Percentiles rank a stretch among this genome's conserved stretches.
Conservation (phyloP, 2,797 vertebrate genomes). For the Micromesistius poutassou region DNA sequence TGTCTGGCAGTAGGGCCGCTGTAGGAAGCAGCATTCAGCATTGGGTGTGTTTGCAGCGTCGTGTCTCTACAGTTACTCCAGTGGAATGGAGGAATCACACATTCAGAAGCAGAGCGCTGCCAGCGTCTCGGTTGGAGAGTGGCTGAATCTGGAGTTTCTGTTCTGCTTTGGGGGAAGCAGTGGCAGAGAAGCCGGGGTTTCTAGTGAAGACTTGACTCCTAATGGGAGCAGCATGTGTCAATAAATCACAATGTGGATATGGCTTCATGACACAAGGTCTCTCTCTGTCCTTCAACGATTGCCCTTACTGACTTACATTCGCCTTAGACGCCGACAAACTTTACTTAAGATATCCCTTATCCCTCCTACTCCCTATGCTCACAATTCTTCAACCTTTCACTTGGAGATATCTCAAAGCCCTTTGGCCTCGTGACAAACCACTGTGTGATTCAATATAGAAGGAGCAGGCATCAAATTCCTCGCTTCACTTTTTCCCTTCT, state of each 20-base stretch:
- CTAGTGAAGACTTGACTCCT: slow-evolving; percentile 3
- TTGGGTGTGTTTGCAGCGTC: slow-evolving; percentile 19
- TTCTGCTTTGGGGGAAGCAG: background rate
- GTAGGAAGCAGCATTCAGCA: background rate
- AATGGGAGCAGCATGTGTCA: slow-evolving; percentile 36
- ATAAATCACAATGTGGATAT: slow-evolving; percentile 10
- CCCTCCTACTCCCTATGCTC: slow-evolving; percentile 34
- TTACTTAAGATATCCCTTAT: slow-evolving; percentile 61
- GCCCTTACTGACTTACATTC: slow-evolving; percentile 17
- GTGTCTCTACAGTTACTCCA: background rate
- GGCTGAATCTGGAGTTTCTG: background rate
- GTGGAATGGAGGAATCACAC: background rate
- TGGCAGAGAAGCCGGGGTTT: background rate
- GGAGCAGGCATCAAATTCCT: slow-evolving; percentile 54
- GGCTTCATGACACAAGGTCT: slow-evolving; percentile 27
- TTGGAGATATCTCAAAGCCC: slow-evolving; percentile 35
- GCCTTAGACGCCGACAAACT: slow-evolving; percentile 35
- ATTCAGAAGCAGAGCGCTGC: background rate
- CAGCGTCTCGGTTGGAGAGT: background rate
- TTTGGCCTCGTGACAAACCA: slow-evolving; percentile 41
- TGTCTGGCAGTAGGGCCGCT: background rate
- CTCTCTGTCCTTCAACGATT: slow-evolving; percentile 22
- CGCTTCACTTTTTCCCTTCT: slow-evolving; percentile 37
- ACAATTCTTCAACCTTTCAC: slow-evolving; percentile 36
- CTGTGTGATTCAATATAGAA: slow-evolving; percentile 36